Evolutionary conservation across 1,140 invertebrate genomes (phyloP), one percentile per base, ranked within the genome.

Genomic region (Pollicipes pollicipes): DNA sequence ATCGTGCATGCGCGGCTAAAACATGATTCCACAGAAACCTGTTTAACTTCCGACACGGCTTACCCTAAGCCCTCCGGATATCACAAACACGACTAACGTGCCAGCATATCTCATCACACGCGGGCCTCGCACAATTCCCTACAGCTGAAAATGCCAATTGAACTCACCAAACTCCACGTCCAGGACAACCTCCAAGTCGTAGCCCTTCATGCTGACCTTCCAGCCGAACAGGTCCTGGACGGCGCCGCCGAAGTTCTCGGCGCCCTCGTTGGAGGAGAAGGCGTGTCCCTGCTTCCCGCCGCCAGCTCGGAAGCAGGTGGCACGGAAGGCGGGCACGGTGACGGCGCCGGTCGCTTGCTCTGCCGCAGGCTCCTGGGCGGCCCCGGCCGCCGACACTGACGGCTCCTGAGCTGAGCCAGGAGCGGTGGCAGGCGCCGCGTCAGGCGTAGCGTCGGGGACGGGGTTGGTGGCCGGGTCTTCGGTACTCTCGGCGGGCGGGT

Each of bases 151-250:
- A n/a, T n/a, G n/a, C n/a, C n/a, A n/a, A n/a, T n/a, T n/a, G n/a
- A 29, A 66, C 21, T 77, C 35, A 72, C 73, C 68, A 37, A 78
- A 77, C 70, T 77, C 77, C 66, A 83, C 81, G 68, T 75, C 79
- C 31, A 83, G 71, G 28, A 82, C 74, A 10, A 83, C 79, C 74
- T 83, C 81, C 31, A 83, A 75, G 72, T 82, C 78, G 78, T 78
- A 81, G 8, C 81, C 76, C 64, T 77, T 81, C 76, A 83, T 76
- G 26, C 80, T 77, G 0, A 81, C 81, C 70, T 78, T 77, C 82
- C 82, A 83, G 27, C 76, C 74, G 76, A 82, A 82, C 70, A 78
- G 78, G 30, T 79, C 78, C 72, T 81, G 77, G 31, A 83, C 74
- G 31, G 76, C 78, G 45, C 77, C 79, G 13, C 82, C 82, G 75